Evolutionary conservation across 2,113 vertebrate species (phyloP), one percentile per base, ranked within the genome.

Genomic region (Eulacestoma nigropectus): DNA sequence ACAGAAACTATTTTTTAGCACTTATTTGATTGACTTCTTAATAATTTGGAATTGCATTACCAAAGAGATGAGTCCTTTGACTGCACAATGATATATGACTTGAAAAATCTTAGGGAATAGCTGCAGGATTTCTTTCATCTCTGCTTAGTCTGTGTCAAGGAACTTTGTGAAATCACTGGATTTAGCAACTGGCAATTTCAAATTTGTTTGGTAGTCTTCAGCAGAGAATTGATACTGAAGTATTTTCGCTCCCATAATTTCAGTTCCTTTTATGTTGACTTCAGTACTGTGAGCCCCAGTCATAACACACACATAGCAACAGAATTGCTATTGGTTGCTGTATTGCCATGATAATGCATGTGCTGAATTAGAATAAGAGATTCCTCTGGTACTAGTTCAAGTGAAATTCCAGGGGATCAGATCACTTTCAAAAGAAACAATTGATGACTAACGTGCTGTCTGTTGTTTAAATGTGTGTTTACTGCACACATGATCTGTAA

Each of bases 161-260:
- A 93, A 95, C 21, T 25, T 32, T 20, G 30, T 64, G 44, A 70
- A 37, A 26, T 53, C 16, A 25, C 4, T 44, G 1, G 37, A 32
- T 94, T 95, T 80, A 60, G 12, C 33, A 89, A 60, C 60, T 74
- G 85, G 70, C 47, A 83, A 72, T 78, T 96, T 96, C 41, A 47
- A 44, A 68, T 52, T 81, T 60, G 5, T 39, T 90, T 69, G 29
- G 44, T 79, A 29, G 13, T 67, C 47, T 80, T 67, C 30, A 47
- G n/a, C 35, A 47, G 26, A 78, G 52, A 78, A 53, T 47, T 59
- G 53, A 64, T 37, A 39, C 29, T 35, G 11, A 90, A 74, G 9
- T 52, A 67, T 68, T 64, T 59, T 85, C 33, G n/a, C 7, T 42
- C 33, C 55, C 13, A 27, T 11, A 65, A 1, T 39, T 84, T 26